phyloP scores from a whole-genome alignment of 2,888 invertebrate genomes.

The Serripes groenlandicus region DNA sequence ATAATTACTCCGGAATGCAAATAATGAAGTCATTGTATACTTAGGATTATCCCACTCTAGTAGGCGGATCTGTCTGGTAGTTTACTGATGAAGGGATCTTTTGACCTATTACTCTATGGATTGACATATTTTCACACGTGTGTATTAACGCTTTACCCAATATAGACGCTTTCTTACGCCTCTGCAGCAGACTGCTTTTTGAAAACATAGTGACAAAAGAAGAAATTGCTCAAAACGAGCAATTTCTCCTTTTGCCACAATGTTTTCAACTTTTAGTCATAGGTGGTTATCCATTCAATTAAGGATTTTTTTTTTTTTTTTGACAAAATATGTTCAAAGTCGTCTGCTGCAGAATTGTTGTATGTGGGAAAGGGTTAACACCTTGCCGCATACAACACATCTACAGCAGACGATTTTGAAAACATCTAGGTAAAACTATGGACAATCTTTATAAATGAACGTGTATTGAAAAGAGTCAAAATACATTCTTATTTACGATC shows the following conservation, averaged over 20 bases:
- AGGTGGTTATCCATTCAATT: too few relatives aligned
- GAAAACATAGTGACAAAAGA: neutral
- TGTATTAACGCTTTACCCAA: neutral
- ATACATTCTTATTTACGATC: too few relatives aligned
- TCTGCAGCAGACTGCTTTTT: neutral
- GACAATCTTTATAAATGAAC: too few relatives aligned
- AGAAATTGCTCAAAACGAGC: neutral
- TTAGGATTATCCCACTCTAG: neutral
- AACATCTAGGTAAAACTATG: too few relatives aligned
- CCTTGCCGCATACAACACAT: too few relatives aligned
- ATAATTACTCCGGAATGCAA: constrained; percentile 20
- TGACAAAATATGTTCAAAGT: too few relatives aligned
- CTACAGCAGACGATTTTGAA: too few relatives aligned
- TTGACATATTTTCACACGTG: neutral
- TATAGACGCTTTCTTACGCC: neutral
- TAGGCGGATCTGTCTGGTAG: constrained; percentile 1
- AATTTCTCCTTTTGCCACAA: constrained; percentile 5
- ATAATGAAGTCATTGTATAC: constrained; percentile 22
- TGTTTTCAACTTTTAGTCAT: too few relatives aligned
- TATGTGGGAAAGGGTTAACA: too few relatives aligned
- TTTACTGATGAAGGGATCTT: constrained; percentile 5
- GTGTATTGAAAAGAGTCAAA: too few relatives aligned
- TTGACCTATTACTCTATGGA: constrained; percentile 6
- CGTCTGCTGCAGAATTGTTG: too few relatives aligned
- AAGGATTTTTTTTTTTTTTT: too few relatives aligned